Conservation (phyloP, 1,140 invertebrate species). For the Adoxophyes honmai region DNA sequence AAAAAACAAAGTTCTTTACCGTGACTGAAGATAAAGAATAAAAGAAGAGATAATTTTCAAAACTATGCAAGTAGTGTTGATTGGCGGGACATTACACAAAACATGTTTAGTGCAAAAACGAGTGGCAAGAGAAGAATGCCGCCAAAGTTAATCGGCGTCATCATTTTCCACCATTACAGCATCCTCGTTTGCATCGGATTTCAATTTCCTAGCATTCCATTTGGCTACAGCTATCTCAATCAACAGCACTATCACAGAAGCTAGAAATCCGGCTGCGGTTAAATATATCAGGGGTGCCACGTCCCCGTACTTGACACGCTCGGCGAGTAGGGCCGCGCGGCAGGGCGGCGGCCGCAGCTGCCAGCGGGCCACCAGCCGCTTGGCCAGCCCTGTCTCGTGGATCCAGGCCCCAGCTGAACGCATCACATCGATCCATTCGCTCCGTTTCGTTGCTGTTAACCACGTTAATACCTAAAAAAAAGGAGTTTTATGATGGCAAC, state of each 20-base stretch:
- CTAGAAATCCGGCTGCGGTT: slow-evolving; percentile 26
- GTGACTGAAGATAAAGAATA: too few species aligned
- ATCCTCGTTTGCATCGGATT: not conserved
- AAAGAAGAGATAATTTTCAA: too few species aligned
- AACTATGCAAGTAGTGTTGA: too few species aligned
- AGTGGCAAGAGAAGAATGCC: too few species aligned
- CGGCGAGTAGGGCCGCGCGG: slow-evolving; percentile 48
- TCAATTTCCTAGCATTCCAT: slow-evolving; percentile 17
- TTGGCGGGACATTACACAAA: too few species aligned
- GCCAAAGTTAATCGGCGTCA: too few species aligned
- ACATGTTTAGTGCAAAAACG: too few species aligned
- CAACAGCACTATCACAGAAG: slow-evolving; percentile 38
- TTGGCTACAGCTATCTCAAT: slow-evolving; percentile 38
- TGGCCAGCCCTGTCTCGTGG: slow-evolving; percentile 42
- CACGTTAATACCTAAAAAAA: slow-evolving; percentile 38
- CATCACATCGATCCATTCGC: slow-evolving; percentile 44
- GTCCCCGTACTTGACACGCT: slow-evolving; percentile 55
- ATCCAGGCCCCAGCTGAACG: slow-evolving; percentile 42
- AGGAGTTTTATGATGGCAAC: too few species aligned
- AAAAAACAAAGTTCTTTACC: too few species aligned
- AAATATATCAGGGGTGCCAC: slow-evolving; percentile 36
- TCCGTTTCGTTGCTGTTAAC: slow-evolving; percentile 42
- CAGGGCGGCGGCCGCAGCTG: slow-evolving; percentile 46
- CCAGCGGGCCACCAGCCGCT: slow-evolving; percentile 36
- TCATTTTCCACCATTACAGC: not conserved